Evolutionary conservation across 2,113 vertebrate genomes (phyloP).

Genomic region (Pavo muticus): DNA sequence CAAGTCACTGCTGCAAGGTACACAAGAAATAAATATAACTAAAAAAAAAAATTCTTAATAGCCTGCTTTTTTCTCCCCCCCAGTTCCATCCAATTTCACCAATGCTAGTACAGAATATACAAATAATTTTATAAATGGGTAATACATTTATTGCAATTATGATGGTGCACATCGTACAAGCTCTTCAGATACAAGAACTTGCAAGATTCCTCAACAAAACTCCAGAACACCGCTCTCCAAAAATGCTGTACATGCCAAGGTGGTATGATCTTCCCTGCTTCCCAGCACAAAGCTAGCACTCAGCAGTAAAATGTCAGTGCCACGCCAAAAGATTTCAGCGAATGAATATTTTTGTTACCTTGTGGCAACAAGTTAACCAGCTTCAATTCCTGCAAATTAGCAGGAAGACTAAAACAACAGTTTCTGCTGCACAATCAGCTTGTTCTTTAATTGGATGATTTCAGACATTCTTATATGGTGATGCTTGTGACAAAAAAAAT

Average conservation of each 20-base stretch:
- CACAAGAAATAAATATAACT: background rate
- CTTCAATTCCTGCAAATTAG: background rate
- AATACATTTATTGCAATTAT: background rate
- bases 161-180: background rate
- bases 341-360: background rate
- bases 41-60: background rate
- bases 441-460: background rate
- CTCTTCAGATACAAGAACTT: background rate
- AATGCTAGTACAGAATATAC: background rate
- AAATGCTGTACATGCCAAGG: background rate
- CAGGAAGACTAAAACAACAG: background rate
- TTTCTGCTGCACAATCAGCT: background rate
- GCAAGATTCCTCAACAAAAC: background rate
- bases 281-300: background rate
- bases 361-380: background rate
- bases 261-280: background rate
- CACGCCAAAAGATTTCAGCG: background rate
- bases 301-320: background rate
- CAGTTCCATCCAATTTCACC: background rate
- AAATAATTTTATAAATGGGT: background rate
- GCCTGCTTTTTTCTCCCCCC: rapidly evolving
- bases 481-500: background rate
- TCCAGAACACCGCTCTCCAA: background rate
- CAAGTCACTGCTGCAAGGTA: background rate
- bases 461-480: background rate